These are phyloP conservation scores for Elanoides forficatus DNA, from an alignment of 2,113 vertebrate species.

Conservation along the genomic window DNA sequence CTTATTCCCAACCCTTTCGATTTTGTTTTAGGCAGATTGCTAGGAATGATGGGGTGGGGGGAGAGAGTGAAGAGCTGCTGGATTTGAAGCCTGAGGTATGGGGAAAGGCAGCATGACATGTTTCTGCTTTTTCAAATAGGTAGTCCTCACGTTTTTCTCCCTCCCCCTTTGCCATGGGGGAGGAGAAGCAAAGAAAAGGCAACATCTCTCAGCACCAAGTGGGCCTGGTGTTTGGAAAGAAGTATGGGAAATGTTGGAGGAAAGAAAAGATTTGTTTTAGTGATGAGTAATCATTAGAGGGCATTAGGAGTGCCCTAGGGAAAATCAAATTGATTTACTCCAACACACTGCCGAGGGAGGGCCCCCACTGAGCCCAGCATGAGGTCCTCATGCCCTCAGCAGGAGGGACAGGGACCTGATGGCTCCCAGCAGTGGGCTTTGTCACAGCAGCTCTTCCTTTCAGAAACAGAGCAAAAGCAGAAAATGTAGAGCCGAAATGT, in stretches of 20 bases:
- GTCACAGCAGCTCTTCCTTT: not conserved
- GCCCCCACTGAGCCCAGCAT: not conserved
- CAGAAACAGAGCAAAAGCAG: accelerated
- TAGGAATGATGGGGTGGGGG: not conserved
- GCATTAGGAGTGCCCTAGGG: not conserved
- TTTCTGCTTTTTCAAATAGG: not conserved
- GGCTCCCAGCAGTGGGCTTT: not conserved
- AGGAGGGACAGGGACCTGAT: not conserved
- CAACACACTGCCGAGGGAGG: not conserved
- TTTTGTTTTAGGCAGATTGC: not conserved
- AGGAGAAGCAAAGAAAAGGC: not conserved
- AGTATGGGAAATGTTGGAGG: not conserved
- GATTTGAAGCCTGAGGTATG: not conserved
- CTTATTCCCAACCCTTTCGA: not conserved
- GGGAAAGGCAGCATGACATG: not conserved
- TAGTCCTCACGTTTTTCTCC: not conserved
- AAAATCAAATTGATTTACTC: not conserved
- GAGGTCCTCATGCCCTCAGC: not conserved
- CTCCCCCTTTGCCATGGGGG: not conserved
- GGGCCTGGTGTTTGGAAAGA: not conserved
- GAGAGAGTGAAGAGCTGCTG: not conserved
- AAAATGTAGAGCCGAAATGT: not conserved
- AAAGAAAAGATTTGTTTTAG: not conserved
- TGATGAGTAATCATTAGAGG: not conserved
- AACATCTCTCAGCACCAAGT: not conserved